phyloP scores from a whole-genome alignment of 2,113 vertebrate genomes.

The Panthera leo region DNA sequence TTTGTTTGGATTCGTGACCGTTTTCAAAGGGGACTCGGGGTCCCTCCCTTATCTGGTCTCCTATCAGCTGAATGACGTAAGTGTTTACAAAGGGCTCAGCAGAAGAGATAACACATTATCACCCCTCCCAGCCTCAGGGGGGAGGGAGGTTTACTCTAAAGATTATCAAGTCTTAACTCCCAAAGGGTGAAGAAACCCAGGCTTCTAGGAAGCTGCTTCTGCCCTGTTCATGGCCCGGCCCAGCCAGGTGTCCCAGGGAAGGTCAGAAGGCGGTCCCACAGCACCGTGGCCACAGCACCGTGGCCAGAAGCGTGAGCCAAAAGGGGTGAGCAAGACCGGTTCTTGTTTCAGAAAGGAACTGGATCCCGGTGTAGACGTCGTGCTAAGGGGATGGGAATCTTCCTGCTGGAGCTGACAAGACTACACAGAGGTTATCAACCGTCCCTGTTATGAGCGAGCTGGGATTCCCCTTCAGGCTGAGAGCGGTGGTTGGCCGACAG shows the following conservation, averaged over 20 bases:
- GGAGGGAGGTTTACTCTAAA: neutral
- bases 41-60: slow-evolving; percentile 34
- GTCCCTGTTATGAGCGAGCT: rapidly evolving
- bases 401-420: neutral
- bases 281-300: rapidly evolving
- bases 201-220: neutral
- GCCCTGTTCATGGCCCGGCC: neutral
- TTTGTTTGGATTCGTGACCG: neutral
- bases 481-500: neutral
- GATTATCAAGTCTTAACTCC: neutral
- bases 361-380: rapidly evolving
- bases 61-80: neutral
- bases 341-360: neutral
- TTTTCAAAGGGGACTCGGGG: neutral
- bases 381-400: neutral
- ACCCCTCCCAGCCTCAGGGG: neutral
- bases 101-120: neutral
- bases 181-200: slow-evolving; percentile 25
- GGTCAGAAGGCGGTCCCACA: neutral
- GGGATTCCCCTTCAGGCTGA: too few relatives aligned
- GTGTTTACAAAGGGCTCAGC: slow-evolving; percentile 36
- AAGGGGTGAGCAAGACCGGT: neutral
- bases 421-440: rapidly evolving
- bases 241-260: neutral
- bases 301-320: neutral